Percentiles rank a stretch among this genome's conserved stretches.
phyloP scores from a whole-genome alignment of 92 coral and sea anemone species.

The Parazoanthus atlanticus region DNA sequence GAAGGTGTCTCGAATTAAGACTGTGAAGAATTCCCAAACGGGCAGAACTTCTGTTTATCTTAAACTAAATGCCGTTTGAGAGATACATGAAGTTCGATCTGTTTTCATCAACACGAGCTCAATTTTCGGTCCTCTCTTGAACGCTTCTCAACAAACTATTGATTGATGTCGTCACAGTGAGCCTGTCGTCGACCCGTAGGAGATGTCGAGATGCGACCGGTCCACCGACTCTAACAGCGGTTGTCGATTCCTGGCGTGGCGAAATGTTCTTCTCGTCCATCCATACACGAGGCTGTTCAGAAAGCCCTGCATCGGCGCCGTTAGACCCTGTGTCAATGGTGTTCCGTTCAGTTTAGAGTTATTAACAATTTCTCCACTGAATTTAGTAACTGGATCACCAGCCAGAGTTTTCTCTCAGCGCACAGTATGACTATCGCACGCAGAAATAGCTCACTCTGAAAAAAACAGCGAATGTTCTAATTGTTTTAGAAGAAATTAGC shows the following conservation, averaged over 20 bases:
- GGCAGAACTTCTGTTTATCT: no score
- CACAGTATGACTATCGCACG: no score
- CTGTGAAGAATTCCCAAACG: no score
- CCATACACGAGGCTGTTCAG: conserved; percentile 94
- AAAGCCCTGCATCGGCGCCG: conserved; percentile 98
- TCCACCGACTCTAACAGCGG: conserved; percentile 29
- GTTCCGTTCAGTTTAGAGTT: not conserved
- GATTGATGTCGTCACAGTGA: not conserved
- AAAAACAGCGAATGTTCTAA: no score
- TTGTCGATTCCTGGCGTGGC: conserved; percentile 63
- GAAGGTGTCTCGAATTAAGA: not conserved
- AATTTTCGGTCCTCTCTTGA: not conserved
- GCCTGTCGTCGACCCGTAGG: conserved; percentile 20
- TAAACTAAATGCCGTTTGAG: no score
- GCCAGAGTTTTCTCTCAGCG: no score
- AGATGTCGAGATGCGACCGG: not conserved
- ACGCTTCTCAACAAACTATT: not conserved
- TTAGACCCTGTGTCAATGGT: conserved; percentile 63
- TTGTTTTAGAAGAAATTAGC: no score
- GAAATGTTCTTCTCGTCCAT: conserved; percentile 91
- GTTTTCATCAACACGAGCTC: not conserved
- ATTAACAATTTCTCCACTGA: not conserved
- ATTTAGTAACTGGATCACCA: no score
- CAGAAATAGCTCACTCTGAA: no score
- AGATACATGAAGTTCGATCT: not conserved